Evolutionary conservation across 2,797 vertebrate genomes (phyloP), one percentile per base, ranked within the genome.

Genomic region (Sebastes jordani): DNA sequence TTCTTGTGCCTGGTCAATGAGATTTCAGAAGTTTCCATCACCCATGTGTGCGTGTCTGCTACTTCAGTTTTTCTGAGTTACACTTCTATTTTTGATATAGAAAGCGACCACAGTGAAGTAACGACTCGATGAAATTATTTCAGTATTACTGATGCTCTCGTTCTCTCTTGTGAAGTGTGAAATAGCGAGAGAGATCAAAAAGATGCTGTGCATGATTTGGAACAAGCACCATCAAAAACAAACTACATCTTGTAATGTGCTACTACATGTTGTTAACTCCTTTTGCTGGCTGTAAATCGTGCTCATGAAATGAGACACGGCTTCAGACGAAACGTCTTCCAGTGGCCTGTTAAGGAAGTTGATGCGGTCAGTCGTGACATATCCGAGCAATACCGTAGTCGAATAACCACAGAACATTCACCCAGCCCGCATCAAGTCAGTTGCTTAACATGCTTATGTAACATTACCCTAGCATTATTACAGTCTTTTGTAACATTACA

Each of bases 371-470:
- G 54, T 30, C 3, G 58, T 56, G 66, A 75, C 62, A 32, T 67
- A 73, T 59, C 64, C 63, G 38, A 55, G 54, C 23, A 73, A 23
- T 2, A 7, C 55, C 14, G 1, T 52, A 55, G 56, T 4, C 52
- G 22, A 84, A 16, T 68, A 82, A 81, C 64, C 61, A 58, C 63
- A 66, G 71, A 79, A 32, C 30, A 22, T 65, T 74, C 66, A 72
- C 65, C 72, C 60, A 65, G 54, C 54, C 75, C n/a, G 49, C 61
- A 76, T 87, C 91, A 74, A 74, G 73, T 65, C 79, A 74, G 71
- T 90, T 86, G 88, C 76, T 88, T 78, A 88, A 88, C 82, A 62
- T 42, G 58, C 65, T 89, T 92, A 89, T 76, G 60, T 86, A 88
- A 89, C 75, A 29, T 56, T 67, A 76, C 65, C 36, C 36, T 18